These are phyloP conservation scores for Labeo rohita DNA, from an alignment of 2,113 vertebrate genomes.

Conservation along the genomic window DNA sequence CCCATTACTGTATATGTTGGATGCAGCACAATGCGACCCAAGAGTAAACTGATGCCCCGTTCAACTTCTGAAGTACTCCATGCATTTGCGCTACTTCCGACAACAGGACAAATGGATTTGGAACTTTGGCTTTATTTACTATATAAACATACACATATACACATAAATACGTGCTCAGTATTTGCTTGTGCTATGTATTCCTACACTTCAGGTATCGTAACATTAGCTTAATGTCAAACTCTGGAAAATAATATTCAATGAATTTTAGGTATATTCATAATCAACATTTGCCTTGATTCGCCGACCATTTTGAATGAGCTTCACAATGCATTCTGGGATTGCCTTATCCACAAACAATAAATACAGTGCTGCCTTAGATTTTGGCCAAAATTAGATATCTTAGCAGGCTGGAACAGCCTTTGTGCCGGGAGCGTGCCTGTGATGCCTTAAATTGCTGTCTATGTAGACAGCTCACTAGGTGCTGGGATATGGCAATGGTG, in stretches of 20 bases:
- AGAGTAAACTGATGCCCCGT: too few species aligned
- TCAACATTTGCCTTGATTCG: not conserved
- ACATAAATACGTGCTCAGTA: not conserved
- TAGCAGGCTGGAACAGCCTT: not conserved
- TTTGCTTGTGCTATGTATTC: not conserved
- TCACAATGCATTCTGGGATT: not conserved
- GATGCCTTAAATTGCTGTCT: constrained; percentile 8
- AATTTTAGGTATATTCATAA: not conserved
- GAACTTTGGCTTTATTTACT: not conserved
- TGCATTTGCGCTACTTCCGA: not conserved
- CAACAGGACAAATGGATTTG: not conserved
- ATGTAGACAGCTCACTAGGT: constrained; percentile 13
- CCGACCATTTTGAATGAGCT: not conserved
- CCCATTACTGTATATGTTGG: not conserved
- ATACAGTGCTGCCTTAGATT: not conserved
- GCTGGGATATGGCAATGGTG: constrained; percentile 10
- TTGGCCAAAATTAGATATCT: not conserved
- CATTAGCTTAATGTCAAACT: constrained; percentile 1
- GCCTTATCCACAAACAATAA: not conserved
- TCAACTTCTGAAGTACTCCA: not conserved
- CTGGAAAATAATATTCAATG: too few species aligned
- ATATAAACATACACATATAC: not conserved
- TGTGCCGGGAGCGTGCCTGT: not conserved
- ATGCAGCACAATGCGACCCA: not conserved
- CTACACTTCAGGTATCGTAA: not conserved